Percentiles rank a stretch among this genome's conserved stretches.
Evolutionary conservation across 2,113 vertebrate species (phyloP).

Genomic region (Vicugna pacos): DNA sequence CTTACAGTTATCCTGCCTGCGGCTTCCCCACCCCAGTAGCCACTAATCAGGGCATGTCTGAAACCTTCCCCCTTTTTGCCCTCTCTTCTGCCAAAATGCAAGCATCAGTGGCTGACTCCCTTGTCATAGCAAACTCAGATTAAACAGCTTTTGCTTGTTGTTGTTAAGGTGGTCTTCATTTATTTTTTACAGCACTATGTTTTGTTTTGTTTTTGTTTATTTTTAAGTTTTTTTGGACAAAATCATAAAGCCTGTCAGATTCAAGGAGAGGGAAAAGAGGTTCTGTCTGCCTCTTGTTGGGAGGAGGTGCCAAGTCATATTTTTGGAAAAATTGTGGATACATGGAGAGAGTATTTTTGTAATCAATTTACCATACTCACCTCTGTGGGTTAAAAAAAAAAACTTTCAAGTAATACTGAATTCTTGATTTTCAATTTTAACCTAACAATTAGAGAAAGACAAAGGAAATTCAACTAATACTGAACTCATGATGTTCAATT

Average conservation of each 20-base stretch:
- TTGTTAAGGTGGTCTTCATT: not conserved
- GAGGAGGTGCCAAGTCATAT: not conserved
- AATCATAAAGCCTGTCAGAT: not conserved
- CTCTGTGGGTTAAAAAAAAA: not conserved
- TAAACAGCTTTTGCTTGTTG: not conserved
- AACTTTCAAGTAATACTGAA: not conserved
- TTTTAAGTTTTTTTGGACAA: not conserved
- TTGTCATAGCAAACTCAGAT: not conserved
- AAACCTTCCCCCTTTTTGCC: not conserved
- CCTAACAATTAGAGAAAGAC: not conserved
- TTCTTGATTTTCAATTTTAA: not conserved
- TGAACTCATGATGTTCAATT: not conserved
- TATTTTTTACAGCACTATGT: not conserved
- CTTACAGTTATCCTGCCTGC: not conserved
- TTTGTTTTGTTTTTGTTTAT: not conserved
- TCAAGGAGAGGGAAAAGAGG: fast-evolving
- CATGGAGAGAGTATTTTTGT: not conserved
- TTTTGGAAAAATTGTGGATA: not conserved
- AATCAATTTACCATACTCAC: not conserved
- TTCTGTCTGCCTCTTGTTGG: not conserved
- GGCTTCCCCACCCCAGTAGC: fast-evolving
- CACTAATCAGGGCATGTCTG: not conserved
- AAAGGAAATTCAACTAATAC: not conserved
- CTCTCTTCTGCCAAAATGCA: not conserved
- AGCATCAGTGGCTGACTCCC: not conserved